Conservation (phyloP, 2,888 invertebrate species). For the Mactromeris polynyma region DNA sequence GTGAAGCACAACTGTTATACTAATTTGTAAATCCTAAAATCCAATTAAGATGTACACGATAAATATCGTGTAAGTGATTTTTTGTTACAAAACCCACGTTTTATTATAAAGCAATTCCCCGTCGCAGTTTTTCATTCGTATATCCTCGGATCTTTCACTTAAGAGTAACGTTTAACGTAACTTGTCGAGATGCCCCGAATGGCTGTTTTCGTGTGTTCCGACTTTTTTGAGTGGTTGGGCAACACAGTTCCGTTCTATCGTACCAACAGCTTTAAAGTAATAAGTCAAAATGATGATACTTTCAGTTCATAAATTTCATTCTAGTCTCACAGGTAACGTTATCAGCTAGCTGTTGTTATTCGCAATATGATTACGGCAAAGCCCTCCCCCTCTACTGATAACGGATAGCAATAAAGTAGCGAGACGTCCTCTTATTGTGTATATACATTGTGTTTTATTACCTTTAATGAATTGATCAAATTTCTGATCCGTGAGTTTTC, state of each 20-base stretch:
- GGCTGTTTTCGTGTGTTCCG: not conserved
- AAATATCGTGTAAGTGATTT: not conserved
- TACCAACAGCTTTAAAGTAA: not conserved
- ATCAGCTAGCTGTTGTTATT: not conserved
- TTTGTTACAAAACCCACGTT: not conserved
- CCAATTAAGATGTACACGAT: constrained; percentile 17
- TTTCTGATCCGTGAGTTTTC: no score
- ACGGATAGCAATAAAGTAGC: no score
- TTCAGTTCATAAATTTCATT: not conserved
- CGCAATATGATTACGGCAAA: no score
- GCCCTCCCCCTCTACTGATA: no score
- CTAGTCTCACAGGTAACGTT: not conserved
- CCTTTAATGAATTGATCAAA: no score
- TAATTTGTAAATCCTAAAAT: not conserved
- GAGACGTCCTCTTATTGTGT: no score
- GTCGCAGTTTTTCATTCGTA: not conserved
- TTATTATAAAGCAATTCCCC: not conserved
- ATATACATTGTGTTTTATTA: no score
- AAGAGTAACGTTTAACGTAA: not conserved
- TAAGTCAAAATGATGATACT: not conserved
- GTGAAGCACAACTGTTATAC: not conserved
- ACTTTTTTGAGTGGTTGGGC: not conserved
- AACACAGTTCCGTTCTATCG: not conserved
- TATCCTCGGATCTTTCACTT: not conserved
- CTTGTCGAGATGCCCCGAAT: not conserved